These are phyloP conservation scores for Vimba vimba DNA, from an alignment of 2,113 vertebrate species.

Conservation along the genomic window DNA sequence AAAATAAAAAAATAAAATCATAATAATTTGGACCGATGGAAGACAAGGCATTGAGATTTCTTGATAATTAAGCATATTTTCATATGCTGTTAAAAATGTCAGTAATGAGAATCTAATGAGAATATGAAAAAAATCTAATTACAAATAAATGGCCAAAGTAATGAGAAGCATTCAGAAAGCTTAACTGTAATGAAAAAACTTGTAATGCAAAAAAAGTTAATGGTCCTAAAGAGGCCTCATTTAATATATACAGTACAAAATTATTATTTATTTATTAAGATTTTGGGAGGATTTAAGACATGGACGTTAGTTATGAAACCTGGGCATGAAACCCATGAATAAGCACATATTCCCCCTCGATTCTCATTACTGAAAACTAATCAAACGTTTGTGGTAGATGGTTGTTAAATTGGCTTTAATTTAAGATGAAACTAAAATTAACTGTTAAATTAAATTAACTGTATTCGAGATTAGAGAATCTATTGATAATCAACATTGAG, in stretches of 20 bases:
- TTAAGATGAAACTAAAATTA: not conserved
- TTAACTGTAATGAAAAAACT: not conserved
- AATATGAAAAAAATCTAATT: not conserved
- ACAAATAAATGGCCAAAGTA: not conserved
- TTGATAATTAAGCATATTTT: no score
- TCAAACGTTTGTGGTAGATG: not conserved
- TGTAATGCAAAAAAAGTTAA: not conserved
- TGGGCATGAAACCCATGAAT: no score
- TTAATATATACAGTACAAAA: no score
- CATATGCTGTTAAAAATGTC: not conserved
- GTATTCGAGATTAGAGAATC: not conserved
- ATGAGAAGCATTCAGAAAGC: no score
- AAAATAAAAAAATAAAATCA: no score
- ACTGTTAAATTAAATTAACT: not conserved
- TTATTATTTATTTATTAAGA: no score
- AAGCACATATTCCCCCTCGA: not conserved
- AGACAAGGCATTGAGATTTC: no score
- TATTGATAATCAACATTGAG: not conserved
- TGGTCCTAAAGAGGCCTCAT: no score
- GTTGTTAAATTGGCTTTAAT: not conserved
- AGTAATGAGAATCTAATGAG: not conserved
- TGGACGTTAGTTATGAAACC: no score
- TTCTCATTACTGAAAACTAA: not conserved
- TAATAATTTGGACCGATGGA: no score
- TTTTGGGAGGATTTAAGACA: no score